Conservation (phyloP, 1,140 invertebrate species). For the Lepidotrigona ventralis region DNA sequence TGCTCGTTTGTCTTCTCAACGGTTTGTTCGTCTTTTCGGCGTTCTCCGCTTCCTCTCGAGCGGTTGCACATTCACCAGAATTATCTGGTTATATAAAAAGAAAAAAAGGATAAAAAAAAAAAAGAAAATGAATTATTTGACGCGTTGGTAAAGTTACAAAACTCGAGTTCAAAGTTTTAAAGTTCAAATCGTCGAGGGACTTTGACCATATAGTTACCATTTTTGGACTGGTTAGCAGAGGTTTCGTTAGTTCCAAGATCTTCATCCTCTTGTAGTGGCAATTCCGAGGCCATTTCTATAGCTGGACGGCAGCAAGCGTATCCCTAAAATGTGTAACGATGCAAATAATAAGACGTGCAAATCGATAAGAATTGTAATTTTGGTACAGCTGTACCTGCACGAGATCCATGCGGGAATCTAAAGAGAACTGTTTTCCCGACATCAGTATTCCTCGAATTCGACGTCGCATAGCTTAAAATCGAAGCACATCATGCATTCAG, state of each 20-base stretch:
- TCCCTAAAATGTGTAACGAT: conserved; percentile 62
- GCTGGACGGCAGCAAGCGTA: conserved; percentile 71
- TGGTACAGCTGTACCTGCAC: conserved; percentile 81
- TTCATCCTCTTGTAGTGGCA: conserved; percentile 82
- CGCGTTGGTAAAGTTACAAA: neutral
- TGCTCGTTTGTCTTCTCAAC: conserved; percentile 13
- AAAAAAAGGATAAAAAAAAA: neutral
- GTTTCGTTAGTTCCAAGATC: conserved; percentile 69
- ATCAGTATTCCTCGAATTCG: conserved; percentile 92
- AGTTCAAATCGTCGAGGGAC: neutral
- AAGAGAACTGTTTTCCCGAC: conserved; percentile 93
- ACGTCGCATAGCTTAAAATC: conserved; percentile 85
- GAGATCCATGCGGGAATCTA: conserved; percentile 94
- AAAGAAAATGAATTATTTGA: neutral
- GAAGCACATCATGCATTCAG: neutral
- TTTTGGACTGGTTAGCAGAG: conserved; percentile 60
- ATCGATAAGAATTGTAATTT: neutral
- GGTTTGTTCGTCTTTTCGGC: neutral
- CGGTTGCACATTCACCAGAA: neutral
- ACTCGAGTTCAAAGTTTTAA: neutral
- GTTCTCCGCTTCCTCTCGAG: neutral
- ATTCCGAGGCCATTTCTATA: conserved; percentile 73
- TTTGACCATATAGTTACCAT: conserved; percentile 60
- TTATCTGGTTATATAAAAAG: neutral
- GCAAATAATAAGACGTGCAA: neutral